Evolutionary conservation across 1,140 invertebrate species (phyloP), one percentile per base, ranked within the genome.

Genomic region (Drosophila nikananu): DNA sequence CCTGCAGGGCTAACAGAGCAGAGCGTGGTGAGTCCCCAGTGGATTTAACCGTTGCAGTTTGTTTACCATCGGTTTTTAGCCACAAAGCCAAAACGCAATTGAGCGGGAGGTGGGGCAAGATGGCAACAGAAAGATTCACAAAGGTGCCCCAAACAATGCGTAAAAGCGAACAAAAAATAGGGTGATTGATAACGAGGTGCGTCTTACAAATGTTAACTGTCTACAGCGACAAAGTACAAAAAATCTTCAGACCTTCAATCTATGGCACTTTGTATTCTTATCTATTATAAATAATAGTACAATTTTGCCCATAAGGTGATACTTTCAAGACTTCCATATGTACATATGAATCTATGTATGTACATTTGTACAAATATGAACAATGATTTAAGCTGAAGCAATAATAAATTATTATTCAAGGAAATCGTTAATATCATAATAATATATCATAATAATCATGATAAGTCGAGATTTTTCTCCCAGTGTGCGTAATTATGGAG

Each of bases 171-270:
- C 19, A 55, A n/a, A 51, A 37, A 57, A 39, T n/a, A 39, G 25
- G 67, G 63, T 73, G 68, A 73, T 73, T 73, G 70, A 73, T 73
- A 61, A 72, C 70, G 60, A 72, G 70, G 54, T 73, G 70, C 67
- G 70, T 48, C 70, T 52, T 73, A 61, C 54, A 72, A 72, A 60
- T 54, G 37, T 54, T 48, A 44, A 48, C 44, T 65, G 60, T 35
- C 48, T 66, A 58, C 39, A 21, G 41, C 57, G 8, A 32, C 58
- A 39, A 25, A 42, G 15, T 62, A 65, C 27, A n/a, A 23, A 32
- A 63, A 62, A 25, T 65, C 39, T 63, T 44, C 10, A 35, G 63
- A 44, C 39, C 27, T 46, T 13, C 37, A 35, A 49, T 71, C 41
- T 49, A 48, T 63, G 30, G n/a, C 21, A 60, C 52, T 60, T 32